Evolutionary conservation across 1,140 invertebrate genomes (phyloP), one percentile per base, ranked within the genome.

Genomic region (Mactra quadrangularis): DNA sequence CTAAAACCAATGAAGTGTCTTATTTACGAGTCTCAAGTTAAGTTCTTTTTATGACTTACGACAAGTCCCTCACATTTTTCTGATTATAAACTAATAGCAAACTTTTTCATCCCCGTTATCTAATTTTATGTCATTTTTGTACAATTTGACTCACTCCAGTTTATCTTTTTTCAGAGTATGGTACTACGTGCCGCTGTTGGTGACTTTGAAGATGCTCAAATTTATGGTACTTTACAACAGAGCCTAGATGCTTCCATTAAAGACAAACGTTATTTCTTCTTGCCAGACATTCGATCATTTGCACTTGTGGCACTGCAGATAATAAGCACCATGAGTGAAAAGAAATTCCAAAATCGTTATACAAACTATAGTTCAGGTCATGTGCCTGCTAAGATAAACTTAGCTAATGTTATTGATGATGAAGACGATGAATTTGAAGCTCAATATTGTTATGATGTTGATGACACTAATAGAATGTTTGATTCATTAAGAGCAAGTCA

Each of bases 281-380:
- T 89, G 15, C 89, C 90, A 0, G 90, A 91, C 82, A 90, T 91
- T 60, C 75, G 89, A 13, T 89, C 90, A 1, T 90, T 90, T 82
- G 90, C 89, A 6, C 81, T 91, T 6, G 84, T 91, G 27, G 87
- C 88, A 0, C 55, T 91, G 57, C 89, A 91, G 75, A 86, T 91
- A 29, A 75, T 91, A 15, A 82, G 85, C 13, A 83, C 77, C 59
- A 86, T 89, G 33, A 90, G 89, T 76, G 86, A 90, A 52, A 84
- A 86, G 57, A 84, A 82, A 59, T 87, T 86, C 35, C 75, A 84
- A 22, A 79, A 74, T 41, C 22, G 75, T n/a, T 72, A 78, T 35
- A 55, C 62, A 3, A 71, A 71, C 22, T 84, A 79, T 45, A 79
- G 62, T 60, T 50, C 75, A 64, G 83, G 70, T 19, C 68, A 84